Evolutionary conservation across 2,113 vertebrate genomes (phyloP).

Genomic region (Nycticryphes semicollaris): DNA sequence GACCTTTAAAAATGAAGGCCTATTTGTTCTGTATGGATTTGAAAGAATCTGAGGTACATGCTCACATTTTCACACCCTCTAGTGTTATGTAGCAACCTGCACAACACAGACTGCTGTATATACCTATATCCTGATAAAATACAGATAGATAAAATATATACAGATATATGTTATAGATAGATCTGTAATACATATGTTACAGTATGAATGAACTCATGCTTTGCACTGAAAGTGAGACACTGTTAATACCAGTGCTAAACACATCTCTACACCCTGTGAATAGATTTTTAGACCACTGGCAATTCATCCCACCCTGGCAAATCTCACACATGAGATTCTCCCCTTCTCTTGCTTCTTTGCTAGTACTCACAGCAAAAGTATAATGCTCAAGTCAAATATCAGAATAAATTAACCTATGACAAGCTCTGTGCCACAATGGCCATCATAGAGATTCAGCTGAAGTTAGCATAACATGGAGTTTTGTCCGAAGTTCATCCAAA

Average conservation of each 20-base stretch:
- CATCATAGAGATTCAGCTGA: background rate
- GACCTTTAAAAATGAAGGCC: slow-evolving; percentile 23
- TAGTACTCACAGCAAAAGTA: background rate
- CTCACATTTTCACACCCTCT: background rate
- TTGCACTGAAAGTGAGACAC: background rate
- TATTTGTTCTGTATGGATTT: background rate
- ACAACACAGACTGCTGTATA: background rate
- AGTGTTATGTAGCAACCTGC: background rate
- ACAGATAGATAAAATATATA: background rate
- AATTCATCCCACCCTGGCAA: background rate
- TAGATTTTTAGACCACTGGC: background rate
- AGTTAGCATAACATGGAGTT: background rate
- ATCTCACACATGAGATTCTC: background rate
- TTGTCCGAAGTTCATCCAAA: background rate
- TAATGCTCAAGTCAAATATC: background rate
- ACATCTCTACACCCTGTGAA: background rate
- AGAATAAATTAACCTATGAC: background rate
- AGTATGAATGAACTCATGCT: background rate
- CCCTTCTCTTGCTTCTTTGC: background rate
- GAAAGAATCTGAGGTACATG: background rate
- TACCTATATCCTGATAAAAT: background rate
- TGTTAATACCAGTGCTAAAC: background rate
- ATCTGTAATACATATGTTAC: background rate
- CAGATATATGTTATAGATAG: background rate
- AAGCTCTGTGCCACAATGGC: background rate